phyloP scores from a whole-genome alignment of 2,888 invertebrate species.

The Tanaodytes sp. region DNA sequence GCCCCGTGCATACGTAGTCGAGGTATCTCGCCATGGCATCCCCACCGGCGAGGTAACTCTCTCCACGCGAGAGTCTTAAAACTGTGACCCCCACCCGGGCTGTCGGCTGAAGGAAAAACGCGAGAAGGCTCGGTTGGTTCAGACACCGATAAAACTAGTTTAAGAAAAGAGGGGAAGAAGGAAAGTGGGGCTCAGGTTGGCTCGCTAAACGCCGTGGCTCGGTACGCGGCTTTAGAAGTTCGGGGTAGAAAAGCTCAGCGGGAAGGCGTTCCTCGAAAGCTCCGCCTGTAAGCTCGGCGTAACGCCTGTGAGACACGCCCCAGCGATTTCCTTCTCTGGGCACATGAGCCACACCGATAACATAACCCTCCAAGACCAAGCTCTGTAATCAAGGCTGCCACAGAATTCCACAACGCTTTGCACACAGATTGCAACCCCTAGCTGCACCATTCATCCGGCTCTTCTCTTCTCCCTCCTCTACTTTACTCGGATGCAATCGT shows the following conservation, averaged over 20 bases:
- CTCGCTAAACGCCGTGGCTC: constrained; percentile 36
- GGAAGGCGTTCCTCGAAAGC: constrained; percentile 67
- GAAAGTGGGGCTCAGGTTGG: constrained; percentile 42
- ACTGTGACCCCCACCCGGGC: constrained; percentile 27
- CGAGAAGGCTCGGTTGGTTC: constrained; percentile 42
- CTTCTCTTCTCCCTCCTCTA: constrained; percentile 38
- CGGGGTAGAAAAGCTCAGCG: constrained; percentile 54
- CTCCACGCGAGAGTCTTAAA: constrained; percentile 39
- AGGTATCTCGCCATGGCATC: constrained; percentile 13
- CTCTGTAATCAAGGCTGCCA: constrained; percentile 46
- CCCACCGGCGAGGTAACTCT: constrained; percentile 3
- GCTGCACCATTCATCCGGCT: constrained; percentile 49
- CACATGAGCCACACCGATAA: constrained; percentile 49
- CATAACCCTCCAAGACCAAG: constrained; percentile 43
- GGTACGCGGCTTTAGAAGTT: constrained; percentile 38
- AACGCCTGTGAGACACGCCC: constrained; percentile 66
- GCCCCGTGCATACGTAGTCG: constrained; percentile 59
- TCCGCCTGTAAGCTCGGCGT: constrained; percentile 69
- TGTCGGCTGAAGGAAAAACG: constrained; percentile 29
- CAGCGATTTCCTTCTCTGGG: constrained; percentile 49
- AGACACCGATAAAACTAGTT: constrained; percentile 42
- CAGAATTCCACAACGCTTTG: constrained; percentile 59
- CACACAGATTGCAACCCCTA: constrained; percentile 67
- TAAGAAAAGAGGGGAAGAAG: constrained; percentile 40
- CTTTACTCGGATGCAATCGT: constrained; percentile 54